A percentile compares a stretch with the other conserved stretches of the same genome.
These are phyloP conservation scores for Mormyrus iriodes DNA, from an alignment of 2,113 vertebrate species.

Conservation along the genomic window DNA sequence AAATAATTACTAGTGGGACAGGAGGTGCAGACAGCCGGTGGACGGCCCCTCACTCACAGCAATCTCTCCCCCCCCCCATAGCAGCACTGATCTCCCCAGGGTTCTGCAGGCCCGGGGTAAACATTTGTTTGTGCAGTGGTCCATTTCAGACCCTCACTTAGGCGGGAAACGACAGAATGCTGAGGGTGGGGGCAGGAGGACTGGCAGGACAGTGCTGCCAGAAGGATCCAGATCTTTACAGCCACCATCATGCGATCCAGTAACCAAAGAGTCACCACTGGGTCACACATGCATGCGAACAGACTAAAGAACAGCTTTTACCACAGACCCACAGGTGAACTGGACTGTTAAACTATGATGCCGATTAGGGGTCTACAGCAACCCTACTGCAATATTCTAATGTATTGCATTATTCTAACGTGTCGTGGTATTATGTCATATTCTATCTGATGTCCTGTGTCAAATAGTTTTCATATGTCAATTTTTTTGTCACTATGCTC, in stretches of 20 bases:
- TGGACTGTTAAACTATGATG: too few species aligned
- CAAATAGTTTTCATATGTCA: too few species aligned
- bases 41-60: constrained; percentile 55
- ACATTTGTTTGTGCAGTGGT: constrained; percentile 68
- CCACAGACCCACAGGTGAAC: too few species aligned
- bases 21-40: constrained; percentile 58
- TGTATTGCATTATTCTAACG: too few species aligned
- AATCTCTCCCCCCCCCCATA: constrained; percentile 17
- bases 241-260: background rate
- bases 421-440: too few species aligned
- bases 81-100: constrained; percentile 47
- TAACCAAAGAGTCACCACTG: background rate
- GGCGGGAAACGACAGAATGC: background rate
- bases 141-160: constrained; percentile 24
- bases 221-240: background rate
- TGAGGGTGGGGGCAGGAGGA: background rate
- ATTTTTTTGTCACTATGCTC: too few species aligned
- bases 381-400: too few species aligned
- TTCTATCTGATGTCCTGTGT: too few species aligned
- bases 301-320: too few species aligned
- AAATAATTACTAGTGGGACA: constrained; percentile 66
- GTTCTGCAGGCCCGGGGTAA: constrained; percentile 68
- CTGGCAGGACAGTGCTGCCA: background rate
- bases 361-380: too few species aligned
- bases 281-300: background rate